Conservation (phyloP, 2,113 vertebrate genomes). For the Bufo bufo region DNA sequence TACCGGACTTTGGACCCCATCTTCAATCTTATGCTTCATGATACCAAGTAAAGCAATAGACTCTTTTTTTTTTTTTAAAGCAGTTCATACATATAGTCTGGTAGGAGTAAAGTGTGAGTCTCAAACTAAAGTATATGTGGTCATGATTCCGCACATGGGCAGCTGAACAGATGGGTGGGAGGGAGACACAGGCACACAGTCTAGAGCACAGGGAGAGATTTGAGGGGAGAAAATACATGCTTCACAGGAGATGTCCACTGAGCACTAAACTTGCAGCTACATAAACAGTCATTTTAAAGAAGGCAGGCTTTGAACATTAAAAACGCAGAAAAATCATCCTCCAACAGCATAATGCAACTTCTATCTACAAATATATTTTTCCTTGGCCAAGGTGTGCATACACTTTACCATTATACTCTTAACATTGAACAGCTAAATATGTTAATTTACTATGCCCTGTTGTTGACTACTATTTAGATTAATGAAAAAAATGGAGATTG, state of each 20-base stretch:
- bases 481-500: too few relatives aligned
- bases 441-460: neutral
- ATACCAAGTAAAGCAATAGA: slow-evolving; percentile 44
- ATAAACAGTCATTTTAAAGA: neutral
- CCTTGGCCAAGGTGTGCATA: too few relatives aligned
- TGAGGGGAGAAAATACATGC: neutral
- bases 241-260: neutral
- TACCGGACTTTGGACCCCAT: slow-evolving; percentile 57
- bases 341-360: too few relatives aligned
- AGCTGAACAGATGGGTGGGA: neutral
- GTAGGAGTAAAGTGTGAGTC: neutral
- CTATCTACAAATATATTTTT: neutral
- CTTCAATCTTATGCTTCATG: slow-evolving; percentile 55
- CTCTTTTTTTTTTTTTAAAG: neutral
- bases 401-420: neutral
- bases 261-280: neutral
- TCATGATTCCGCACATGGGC: neutral
- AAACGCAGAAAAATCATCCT: neutral
- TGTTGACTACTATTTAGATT: neutral
- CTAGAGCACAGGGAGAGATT: too few relatives aligned
- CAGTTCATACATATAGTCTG: neutral
- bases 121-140: neutral
- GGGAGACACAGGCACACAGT: neutral
- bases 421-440: neutral
- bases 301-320: neutral